Percentiles rank a stretch among this genome's conserved stretches.
Conservation (phyloP, 2,113 vertebrate genomes). For the Strigops habroptila region DNA sequence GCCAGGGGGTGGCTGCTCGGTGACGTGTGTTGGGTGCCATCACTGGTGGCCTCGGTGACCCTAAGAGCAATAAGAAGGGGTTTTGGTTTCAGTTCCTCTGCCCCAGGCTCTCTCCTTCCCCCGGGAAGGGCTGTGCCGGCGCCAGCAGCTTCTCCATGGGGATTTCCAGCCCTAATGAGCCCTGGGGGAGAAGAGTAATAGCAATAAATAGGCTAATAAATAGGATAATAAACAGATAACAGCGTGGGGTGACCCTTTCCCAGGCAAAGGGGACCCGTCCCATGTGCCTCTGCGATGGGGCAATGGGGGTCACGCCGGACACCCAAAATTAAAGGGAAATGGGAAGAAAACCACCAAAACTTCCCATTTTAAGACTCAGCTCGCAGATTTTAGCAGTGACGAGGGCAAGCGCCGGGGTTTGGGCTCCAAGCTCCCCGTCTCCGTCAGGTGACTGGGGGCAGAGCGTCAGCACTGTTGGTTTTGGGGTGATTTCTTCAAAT, state of each 20-base stretch:
- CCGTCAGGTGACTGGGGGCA: accelerated
- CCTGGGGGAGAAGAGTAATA: accelerated
- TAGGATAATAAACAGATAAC: background rate
- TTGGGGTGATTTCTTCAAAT: background rate
- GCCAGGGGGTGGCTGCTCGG: background rate
- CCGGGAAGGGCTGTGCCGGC: background rate
- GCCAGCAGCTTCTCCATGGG: background rate
- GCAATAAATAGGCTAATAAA: background rate
- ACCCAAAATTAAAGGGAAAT: background rate
- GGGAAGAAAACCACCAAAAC: background rate
- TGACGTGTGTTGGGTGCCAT: background rate
- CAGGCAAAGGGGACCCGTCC: background rate
- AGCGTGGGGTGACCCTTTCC: background rate
- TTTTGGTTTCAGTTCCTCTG: background rate
- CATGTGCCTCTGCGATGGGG: background rate
- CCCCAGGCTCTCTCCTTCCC: accelerated
- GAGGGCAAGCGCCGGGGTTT: accelerated
- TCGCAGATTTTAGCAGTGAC: accelerated
- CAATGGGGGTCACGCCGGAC: background rate
- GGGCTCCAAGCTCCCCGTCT: accelerated
- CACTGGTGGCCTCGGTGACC: background rate
- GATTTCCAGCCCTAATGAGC: background rate
- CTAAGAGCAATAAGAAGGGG: background rate
- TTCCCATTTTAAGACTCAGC: background rate
- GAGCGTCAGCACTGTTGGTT: accelerated